Evolutionary conservation across 2,113 vertebrate genomes (phyloP), one percentile per base, ranked within the genome.

Genomic region (Blennius ocellaris): DNA sequence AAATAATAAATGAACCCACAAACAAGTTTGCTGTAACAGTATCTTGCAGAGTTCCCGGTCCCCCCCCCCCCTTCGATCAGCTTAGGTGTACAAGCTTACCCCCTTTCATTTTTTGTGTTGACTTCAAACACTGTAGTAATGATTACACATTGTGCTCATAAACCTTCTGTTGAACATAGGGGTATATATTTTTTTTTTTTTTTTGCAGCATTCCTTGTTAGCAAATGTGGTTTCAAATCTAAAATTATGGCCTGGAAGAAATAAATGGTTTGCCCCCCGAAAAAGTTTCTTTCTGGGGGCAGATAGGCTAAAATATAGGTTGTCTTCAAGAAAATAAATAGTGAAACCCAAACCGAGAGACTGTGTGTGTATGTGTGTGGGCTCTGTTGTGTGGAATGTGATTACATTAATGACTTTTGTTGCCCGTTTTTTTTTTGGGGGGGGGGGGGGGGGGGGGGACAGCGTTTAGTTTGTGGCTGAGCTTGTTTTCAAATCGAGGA

Each of bases 271-370:
- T 96, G 92, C 95, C 95, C 94, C 21, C 21, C 21, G 95, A 95
- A 68, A 94, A 94, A 38, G 8, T 1, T 11, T 92, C 94, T 96
- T 95, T 96, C 93, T 76, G 50, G 86, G 92, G 90, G 21, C 2
- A 93, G 80, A 93, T 96, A 95, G 95, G 95, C 83, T 94, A 92
- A 95, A 96, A 94, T 94, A 95, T 97, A 97, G 95, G 95, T 95
- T 97, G 96, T 97, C 95, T 96, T 96, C 93, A 93, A 95, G 94
- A 96, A 94, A 99, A 98, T 98, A 99, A 99, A 99, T 96, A 94
- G 96, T 96, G 95, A 97, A 97, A 96, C 95, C 95, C 94, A 87
- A 78, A 94, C 86, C 6, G 63, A 82, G 64, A 84, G 69, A 66
- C 53, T 92, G 78, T 48, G 50, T 84, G 74, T 78, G 83, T 38